phyloP scores from a whole-genome alignment of 2,888 invertebrate genomes.

The Gasteruption jaculator region DNA sequence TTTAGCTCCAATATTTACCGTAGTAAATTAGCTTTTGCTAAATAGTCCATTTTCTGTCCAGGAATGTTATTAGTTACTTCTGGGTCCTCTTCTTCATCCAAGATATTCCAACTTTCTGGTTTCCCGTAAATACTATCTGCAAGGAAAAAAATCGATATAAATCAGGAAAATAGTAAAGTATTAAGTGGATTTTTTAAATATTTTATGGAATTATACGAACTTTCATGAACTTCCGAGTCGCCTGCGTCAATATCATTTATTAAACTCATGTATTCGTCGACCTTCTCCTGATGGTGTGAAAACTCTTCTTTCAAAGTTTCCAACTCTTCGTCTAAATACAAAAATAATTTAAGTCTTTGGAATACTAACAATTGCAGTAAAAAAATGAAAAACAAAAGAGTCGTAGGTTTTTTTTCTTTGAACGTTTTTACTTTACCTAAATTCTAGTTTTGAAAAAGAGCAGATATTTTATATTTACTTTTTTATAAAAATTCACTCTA shows the following conservation, averaged over 20 bases:
- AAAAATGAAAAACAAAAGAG: background rate
- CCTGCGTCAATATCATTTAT: slow-evolving; percentile 66
- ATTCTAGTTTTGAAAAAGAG: too few relatives aligned
- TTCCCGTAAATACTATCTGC: slow-evolving; percentile 71
- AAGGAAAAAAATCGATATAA: slow-evolving; percentile 11
- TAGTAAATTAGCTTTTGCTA: slow-evolving; percentile 65
- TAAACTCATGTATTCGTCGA: slow-evolving; percentile 82
- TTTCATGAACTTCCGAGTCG: slow-evolving; percentile 60
- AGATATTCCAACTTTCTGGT: slow-evolving; percentile 67
- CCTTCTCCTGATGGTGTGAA: slow-evolving; percentile 85
- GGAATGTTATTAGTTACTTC: slow-evolving; percentile 54
- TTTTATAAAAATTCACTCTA: too few relatives aligned
- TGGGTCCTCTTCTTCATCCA: slow-evolving; percentile 56
- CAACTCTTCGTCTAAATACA: slow-evolving; percentile 68
- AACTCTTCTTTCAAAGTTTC: slow-evolving; percentile 84
- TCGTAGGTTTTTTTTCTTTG: background rate
- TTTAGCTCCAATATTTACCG: slow-evolving; percentile 36
- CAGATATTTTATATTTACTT: too few relatives aligned
- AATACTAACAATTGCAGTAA: too few relatives aligned
- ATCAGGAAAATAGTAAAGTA: slow-evolving; percentile 8
- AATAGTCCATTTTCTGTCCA: slow-evolving; percentile 60
- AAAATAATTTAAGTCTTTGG: too few relatives aligned
- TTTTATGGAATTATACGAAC: slow-evolving; percentile 57
- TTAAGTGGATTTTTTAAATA: slow-evolving; percentile 5
- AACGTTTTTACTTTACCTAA: too few relatives aligned